Percentiles rank a stretch among this genome's conserved stretches.
Evolutionary conservation across 2,888 invertebrate genomes (phyloP).

Genomic region (Protodeltote pygarga): DNA sequence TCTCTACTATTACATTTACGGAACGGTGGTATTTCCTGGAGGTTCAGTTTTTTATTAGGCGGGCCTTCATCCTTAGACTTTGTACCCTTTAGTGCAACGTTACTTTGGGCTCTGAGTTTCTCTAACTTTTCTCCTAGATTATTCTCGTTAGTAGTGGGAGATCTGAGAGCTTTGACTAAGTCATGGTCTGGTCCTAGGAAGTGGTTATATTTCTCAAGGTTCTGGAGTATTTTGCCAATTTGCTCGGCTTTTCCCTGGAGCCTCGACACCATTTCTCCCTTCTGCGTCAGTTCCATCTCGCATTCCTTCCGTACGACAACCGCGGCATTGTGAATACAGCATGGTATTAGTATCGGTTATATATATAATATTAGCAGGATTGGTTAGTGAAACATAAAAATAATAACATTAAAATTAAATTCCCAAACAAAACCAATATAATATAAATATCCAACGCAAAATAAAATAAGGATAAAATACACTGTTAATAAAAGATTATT

Average conservation of each 20-base stretch:
- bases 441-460: constrained; percentile 2
- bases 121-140: constrained; percentile 76
- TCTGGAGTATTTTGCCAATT: constrained; percentile 96
- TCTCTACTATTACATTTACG: constrained; percentile 70
- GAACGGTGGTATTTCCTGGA: constrained; percentile 86
- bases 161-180: constrained; percentile 80
- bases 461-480: constrained; percentile 16
- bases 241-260: constrained; percentile 98
- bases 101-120: constrained; percentile 73
- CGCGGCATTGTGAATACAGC: constrained; percentile 82
- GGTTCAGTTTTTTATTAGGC: constrained; percentile 83
- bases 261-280: constrained; percentile 97
- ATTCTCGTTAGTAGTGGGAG: constrained; percentile 77
- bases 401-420: too few relatives aligned
- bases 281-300: constrained; percentile 98
- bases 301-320: constrained; percentile 91
- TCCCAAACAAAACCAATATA: constrained; percentile 6
- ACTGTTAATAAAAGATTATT: constrained; percentile 7
- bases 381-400: constrained; percentile 15
- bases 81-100: constrained; percentile 77
- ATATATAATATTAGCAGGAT: constrained; percentile 35
- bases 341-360: constrained; percentile 74
- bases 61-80: constrained; percentile 86
- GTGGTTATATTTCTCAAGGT: constrained; percentile 95
- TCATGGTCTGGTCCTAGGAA: constrained; percentile 88